These are phyloP conservation scores for Hydrophis major DNA, from an alignment of 2,797 vertebrate species.

Conservation along the genomic window DNA sequence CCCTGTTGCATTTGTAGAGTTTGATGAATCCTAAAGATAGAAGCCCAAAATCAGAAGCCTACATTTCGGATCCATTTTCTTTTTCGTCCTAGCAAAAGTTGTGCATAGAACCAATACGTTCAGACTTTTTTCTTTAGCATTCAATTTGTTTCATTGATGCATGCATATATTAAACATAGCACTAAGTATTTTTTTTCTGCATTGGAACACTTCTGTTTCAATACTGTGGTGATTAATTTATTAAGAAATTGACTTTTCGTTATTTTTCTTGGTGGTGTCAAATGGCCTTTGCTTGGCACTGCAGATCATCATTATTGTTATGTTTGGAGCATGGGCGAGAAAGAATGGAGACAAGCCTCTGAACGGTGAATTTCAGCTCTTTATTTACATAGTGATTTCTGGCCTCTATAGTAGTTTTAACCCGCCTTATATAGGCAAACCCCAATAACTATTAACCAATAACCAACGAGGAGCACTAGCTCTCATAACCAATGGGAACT, in stretches of 20 bases:
- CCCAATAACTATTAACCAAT: too few species aligned
- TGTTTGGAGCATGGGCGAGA: too few species aligned
- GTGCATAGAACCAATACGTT: neutral
- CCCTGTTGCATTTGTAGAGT: neutral
- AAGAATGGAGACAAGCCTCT: too few species aligned
- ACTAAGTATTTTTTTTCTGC: neutral
- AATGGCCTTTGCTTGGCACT: neutral
- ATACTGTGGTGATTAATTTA: neutral
- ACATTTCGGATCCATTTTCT: neutral
- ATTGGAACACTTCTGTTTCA: neutral
- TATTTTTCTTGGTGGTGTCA: neutral
- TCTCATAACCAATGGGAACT: too few species aligned
- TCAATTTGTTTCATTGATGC: neutral
- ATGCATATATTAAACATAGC: neutral
- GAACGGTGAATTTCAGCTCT: too few species aligned
- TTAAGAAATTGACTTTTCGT: neutral
- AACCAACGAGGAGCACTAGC: too few species aligned
- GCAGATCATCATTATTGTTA: neutral
- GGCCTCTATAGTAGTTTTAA: too few species aligned
- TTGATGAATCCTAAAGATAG: neutral
- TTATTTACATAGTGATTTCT: too few species aligned
- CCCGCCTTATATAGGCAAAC: too few species aligned
- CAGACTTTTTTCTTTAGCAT: neutral
- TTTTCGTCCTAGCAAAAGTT: neutral
- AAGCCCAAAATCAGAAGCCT: neutral